These are phyloP conservation scores for Stomatorhinus walkeri DNA, from an alignment of 2,797 vertebrate genomes.

Conservation along the genomic window DNA sequence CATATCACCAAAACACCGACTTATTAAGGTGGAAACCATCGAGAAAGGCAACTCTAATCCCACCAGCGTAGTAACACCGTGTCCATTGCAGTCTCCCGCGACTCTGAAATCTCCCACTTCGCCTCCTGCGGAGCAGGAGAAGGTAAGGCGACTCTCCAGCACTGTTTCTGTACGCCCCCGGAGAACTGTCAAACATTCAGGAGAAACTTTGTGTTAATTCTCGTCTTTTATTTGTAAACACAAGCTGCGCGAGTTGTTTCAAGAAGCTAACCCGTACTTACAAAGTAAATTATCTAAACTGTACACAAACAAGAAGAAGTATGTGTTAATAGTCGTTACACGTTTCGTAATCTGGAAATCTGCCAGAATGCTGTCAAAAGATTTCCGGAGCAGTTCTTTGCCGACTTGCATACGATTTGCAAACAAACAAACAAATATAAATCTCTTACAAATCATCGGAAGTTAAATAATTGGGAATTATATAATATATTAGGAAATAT, in stretches of 20 bases:
- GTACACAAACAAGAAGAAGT: background rate
- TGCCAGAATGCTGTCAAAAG: background rate
- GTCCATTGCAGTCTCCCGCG: conserved; percentile 46
- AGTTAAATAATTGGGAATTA: background rate
- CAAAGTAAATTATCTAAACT: background rate
- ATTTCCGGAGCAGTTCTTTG: background rate
- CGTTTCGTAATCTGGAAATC: background rate
- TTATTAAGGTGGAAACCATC: conserved; percentile 79
- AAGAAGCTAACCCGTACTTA: background rate
- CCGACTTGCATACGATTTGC: background rate
- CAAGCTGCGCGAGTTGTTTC: background rate
- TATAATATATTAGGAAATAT: no score
- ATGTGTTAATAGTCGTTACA: background rate
- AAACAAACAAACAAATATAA: background rate
- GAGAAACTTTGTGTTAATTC: background rate
- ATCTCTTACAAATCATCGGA: background rate
- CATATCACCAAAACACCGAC: conserved; percentile 78
- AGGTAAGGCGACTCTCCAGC: conserved; percentile 53
- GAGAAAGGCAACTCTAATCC: conserved; percentile 65
- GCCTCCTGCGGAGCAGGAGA: conserved; percentile 63
- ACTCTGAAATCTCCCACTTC: conserved; percentile 61
- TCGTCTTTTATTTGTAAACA: background rate
- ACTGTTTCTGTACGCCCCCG: background rate
- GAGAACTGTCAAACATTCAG: background rate
- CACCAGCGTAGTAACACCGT: conserved; percentile 50